Base-by-base conservation (phyloP, 2,797 vertebrate species). In the Anas bahamensis region DNA sequence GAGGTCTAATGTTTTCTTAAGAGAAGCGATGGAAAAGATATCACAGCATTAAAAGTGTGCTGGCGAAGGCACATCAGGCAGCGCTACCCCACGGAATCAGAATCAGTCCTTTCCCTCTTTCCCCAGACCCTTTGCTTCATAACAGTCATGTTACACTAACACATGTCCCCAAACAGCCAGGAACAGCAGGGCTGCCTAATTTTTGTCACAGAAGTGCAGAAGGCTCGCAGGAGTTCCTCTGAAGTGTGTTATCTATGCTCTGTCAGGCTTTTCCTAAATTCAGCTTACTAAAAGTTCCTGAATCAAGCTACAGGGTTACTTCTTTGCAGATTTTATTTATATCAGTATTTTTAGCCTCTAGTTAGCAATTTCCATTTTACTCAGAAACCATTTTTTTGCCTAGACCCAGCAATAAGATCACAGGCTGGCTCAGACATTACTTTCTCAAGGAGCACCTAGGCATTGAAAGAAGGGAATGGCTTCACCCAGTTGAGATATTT, bases 81-180 rank as follows among this genome's bases (percentile, higher is more conserved):
- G 7, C 7, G 6, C 29, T 11, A 11, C 53, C 15, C 7, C 1
- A 0, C 28, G 10, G 35, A 29, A 37, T n/a, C 42, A 74, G 53
- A 35, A 24, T 14, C 69, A 79, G 10, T 18, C 35, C 12, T 22
- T 2, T 19, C 71, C 22, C 72, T 10, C 26, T n/a, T 66, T 29
- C 57, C 48, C 39, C 7, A 31, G 35, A 10, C 11, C 33, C 29
- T 12, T n/a, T 64, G 53, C 37, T 42, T 17, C 4, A 1, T 4
- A n/a, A 7, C 26, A 28, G 4, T 3, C 13, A 24, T 48, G 7
- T 53, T 24, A 39, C 24, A 13, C 31, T 24, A 18, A 16, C 12
- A 17, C 29, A 14, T 11, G 22, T 57, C 42, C 70, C 55, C 68
- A 56, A 0, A 11, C 11, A 64, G 37, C 31, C 73, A 56, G n/a